Evolutionary conservation across 2,113 vertebrate species (phyloP), one percentile per base, ranked within the genome.

Genomic region (Hippopotamus amphibius): DNA sequence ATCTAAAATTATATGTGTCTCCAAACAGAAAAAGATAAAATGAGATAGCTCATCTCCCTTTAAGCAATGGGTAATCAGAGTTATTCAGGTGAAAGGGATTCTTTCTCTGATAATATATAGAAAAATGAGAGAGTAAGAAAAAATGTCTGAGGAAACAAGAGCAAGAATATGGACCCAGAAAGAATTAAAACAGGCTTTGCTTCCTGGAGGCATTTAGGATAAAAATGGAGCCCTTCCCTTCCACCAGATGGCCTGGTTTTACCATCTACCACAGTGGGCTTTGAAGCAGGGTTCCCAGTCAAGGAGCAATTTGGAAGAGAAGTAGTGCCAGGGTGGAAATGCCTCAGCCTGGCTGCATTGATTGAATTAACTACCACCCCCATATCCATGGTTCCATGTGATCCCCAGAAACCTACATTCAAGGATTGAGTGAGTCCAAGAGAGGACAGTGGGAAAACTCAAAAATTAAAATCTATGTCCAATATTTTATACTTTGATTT

Each of bases 21-120:
- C n/a, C 71, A 77, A 77, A 89, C 19, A 94, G n/a, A 69, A 88
- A 80, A 82, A 74, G 41, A 63, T 50, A 92, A 76, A 91, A 74
- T 16, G 26, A 55, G 30, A 79, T 53, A 66, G 0, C 7, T 50
- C 13, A 37, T 43, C n/a, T 93, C 90, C 3, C 43, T 66, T 68
- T 57, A 41, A 81, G 71, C 5, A 28, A 63, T 6, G 26, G 33
- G 24, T 68, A 33, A 92, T 16, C 6, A 50, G 30, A 82, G n/a
- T 72, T 41, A 65, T 26, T 95, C 69, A 50, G 4, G 28, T 83
- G 21, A 90, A 72, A 84, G 37, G 6, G n/a, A 30, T 2, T 6
- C 30, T 88, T 83, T 57, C n/a, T n/a, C 37, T 61, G 33, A 46
- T 10, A 13, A 11, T 28, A 21, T 30, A 7, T 53, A 24, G 84